Evolutionary conservation across 2,888 invertebrate species (phyloP), one percentile per base, ranked within the genome.

Genomic region (Epirrhoe alternata): DNA sequence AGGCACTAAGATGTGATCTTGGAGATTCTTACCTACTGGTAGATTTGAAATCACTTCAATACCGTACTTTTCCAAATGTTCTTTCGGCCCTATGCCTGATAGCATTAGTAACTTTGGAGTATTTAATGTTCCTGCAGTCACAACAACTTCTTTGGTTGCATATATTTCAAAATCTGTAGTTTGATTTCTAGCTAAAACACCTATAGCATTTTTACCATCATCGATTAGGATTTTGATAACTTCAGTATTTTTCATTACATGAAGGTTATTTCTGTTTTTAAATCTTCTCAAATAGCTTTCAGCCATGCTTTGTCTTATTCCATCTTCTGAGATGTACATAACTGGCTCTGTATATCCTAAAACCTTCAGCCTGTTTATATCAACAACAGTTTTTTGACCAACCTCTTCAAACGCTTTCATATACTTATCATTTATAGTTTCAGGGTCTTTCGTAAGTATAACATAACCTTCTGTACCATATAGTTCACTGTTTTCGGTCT

Each of bases 11-110:
- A 14, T 3, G 31, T 53, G 52, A 33, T 53, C 52, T n/a, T 53
- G 52, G 14, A 53, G 52, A 16, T 53, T 53, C 8, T 53, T n/a
- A 8, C 52, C 52, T 7, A 53, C 52, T 33, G 52, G 52, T 12
- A 53, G 33, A 6, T 53, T 8, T 14, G 33, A 53, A n/a, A 53
- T 33, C 52, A 53, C 52, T 33, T 53, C 33, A 0, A 53, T 53
- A 8, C 14, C 33, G 7, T 31, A 14, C 33, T 31, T 53, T 14
- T 53, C 16, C 14, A 53, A 33, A 7, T 31, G n/a, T 33, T 53
- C 31, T 16, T 53, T 53, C 12, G 52, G 52, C 8, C 52, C 52
- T 45, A 45, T 45, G 14, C 45, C 45, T 45, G 45, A 45, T 6
- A 45, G 14, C 45, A 45, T 45, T 10, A 53, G 33, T 53, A 53